These are phyloP conservation scores for Cenopis cana DNA, from an alignment of 2,888 invertebrate genomes.

Conservation along the genomic window DNA sequence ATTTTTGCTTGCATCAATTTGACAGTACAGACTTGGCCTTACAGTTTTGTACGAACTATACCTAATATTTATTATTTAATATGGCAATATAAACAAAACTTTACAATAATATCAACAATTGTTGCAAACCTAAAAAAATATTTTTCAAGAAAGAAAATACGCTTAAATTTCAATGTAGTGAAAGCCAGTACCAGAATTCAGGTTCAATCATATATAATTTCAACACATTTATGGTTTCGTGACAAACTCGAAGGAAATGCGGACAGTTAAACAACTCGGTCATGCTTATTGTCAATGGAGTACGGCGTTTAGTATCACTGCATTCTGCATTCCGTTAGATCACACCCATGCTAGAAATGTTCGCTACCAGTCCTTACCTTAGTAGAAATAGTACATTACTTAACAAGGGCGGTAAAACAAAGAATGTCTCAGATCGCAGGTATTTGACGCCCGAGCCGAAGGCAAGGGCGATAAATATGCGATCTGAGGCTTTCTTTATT, in stretches of 20 bases:
- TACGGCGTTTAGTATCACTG: conserved; percentile 48
- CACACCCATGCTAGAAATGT: conserved; percentile 70
- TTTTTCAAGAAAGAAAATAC: too few species aligned
- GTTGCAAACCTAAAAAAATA: too few species aligned
- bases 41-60: too few species aligned
- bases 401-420: too few species aligned
- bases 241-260: conserved; percentile 33
- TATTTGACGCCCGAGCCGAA: too few species aligned
- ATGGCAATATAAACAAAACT: background rate
- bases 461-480: too few species aligned
- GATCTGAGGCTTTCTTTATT: too few species aligned
- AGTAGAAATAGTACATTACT: too few species aligned
- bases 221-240: conserved; percentile 20
- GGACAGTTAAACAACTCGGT: conserved; percentile 21
- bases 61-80: too few species aligned
- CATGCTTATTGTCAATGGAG: conserved; percentile 37
- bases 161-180: conserved; percentile 48
- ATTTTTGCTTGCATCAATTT: too few species aligned
- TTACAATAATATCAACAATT: background rate
- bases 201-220: conserved; percentile 36
- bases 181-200: conserved; percentile 46
- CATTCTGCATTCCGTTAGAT: conserved; percentile 64
- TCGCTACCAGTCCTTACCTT: conserved; percentile 14
- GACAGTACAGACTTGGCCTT: too few species aligned
- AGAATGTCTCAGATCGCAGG: too few species aligned